phyloP scores from a whole-genome alignment of 1,140 invertebrate genomes.

The Halotydeus destructor region DNA sequence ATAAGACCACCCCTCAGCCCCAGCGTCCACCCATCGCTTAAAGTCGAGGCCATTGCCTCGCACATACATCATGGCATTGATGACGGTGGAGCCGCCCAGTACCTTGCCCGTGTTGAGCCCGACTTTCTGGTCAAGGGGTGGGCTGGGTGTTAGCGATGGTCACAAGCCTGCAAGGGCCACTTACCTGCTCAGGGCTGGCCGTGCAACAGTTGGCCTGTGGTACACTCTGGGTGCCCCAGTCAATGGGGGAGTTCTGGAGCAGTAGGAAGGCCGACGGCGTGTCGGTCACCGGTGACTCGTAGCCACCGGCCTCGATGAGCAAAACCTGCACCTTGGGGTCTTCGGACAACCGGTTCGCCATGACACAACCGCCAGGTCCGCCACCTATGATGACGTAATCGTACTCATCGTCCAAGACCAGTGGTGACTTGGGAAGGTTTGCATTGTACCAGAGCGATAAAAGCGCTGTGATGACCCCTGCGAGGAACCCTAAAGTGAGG shows the following conservation, averaged over 20 bases:
- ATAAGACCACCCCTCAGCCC: slow-evolving; percentile 66
- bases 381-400: slow-evolving; percentile 18
- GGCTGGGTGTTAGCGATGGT: neutral
- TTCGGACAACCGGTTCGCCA: slow-evolving; percentile 37
- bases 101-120: slow-evolving; percentile 40
- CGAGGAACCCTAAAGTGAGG: too few species aligned
- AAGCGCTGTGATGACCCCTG: too few species aligned
- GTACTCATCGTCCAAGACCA: too few species aligned
- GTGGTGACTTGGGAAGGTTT: too few species aligned
- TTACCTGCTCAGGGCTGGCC: neutral
- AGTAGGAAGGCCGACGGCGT: slow-evolving; percentile 44
- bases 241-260: slow-evolving; percentile 56
- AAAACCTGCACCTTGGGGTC: slow-evolving; percentile 34
- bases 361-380: slow-evolving; percentile 42
- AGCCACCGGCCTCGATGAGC: slow-evolving; percentile 41
- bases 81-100: slow-evolving; percentile 63
- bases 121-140: slow-evolving; percentile 25
- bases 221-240: slow-evolving; percentile 65
- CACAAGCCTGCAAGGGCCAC: neutral
- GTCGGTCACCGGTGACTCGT: slow-evolving; percentile 51
- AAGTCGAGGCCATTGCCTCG: slow-evolving; percentile 52
- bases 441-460: too few species aligned
- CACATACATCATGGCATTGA: slow-evolving; percentile 65
- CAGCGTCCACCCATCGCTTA: slow-evolving; percentile 64
- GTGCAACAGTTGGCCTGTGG: slow-evolving; percentile 32